Evolutionary conservation across 64 coral and sea anemone genomes (phyloP), one percentile per base, ranked within the genome.

Genomic region (Dendrophyllia cribrosa): DNA sequence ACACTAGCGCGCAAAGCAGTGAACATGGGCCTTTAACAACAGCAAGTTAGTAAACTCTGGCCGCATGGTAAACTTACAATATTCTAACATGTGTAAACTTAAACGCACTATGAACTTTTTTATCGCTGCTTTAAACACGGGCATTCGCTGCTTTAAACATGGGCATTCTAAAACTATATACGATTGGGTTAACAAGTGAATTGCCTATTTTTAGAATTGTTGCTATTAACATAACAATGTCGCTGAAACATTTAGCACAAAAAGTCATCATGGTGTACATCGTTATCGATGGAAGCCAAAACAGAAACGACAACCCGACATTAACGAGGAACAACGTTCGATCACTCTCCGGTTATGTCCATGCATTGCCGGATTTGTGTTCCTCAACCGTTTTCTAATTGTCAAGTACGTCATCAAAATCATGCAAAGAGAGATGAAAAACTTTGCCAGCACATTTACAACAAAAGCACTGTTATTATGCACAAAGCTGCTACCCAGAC

Each of bases 111-210:
- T n/a, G n/a, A 7, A 63, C 7, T 65, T 9, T 15, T 61, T 82
- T 13, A 82, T 24, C 17, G 77, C 24, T 79, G n/a, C 77, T 56
- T 34, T 79, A 16, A 79, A 79, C 22, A 56, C 26, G 51, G 52
- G 55, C 77, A 79, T 79, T 17, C 11, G 78, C 43, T 82, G 26
- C 78, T 43, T 46, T 82, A n/a, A 82, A 82, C 26, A 60, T 60
- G 25, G 58, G 59, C 78, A 82, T 82, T 65, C 34, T 82, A 43
- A 20, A 82, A 20, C 59, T 49, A 43, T 82, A 82, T 6, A 64
- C 24, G 16, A 82, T 16, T 46, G 78, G 78, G 25, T 82, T 82
- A 15, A 82, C 59, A 14, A 64, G 24, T 7, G 78, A 82, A 58
- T 82, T 82, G 14, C 56, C 78, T 4, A 47, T 22, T 14, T 47